phyloP scores from a whole-genome alignment of 2,797 vertebrate genomes.

The Trachurus trachurus region DNA sequence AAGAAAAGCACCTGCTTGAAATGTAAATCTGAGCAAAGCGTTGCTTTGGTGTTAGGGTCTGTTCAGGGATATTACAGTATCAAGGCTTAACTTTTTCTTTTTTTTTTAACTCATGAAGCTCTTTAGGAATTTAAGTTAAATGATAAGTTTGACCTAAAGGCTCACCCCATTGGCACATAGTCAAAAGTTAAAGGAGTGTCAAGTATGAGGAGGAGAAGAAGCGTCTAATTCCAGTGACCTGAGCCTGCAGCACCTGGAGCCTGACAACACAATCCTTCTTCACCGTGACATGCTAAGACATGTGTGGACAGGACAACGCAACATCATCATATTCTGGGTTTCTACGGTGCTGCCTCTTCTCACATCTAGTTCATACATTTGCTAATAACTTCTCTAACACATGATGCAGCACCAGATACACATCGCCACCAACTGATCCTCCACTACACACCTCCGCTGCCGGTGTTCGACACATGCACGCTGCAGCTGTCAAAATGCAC shows the following conservation, averaged over 20 bases:
- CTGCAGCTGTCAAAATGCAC: constrained; percentile 45
- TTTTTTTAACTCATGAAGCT: neutral
- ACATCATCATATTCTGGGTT: neutral
- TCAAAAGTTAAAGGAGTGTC: constrained; percentile 31
- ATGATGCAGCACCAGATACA: neutral
- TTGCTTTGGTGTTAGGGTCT: neutral
- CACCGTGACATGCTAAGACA: constrained; percentile 1
- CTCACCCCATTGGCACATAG: neutral
- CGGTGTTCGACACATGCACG: constrained; percentile 12
- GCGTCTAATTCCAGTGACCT: constrained; percentile 47
- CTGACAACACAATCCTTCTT: constrained; percentile 35
- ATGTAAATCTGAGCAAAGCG: constrained; percentile 21
- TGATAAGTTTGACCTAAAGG: constrained; percentile 1
- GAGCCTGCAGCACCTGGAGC: constrained; percentile 45
- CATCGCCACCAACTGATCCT: constrained; percentile 14
- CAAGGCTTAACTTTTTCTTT: no score
- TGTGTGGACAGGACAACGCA: neutral
- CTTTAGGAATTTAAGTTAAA: constrained; percentile 25
- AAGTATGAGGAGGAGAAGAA: constrained; percentile 32
- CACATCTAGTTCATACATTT: neutral
- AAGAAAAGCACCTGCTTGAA: constrained; percentile 20
- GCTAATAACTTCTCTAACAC: neutral
- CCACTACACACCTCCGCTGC: neutral
- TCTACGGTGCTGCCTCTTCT: neutral
- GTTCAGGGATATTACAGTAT: neutral